A percentile compares a stretch with the other conserved stretches of the same genome.
Conservation (phyloP, 2,113 vertebrate genomes). For the Chloebia gouldiae region DNA sequence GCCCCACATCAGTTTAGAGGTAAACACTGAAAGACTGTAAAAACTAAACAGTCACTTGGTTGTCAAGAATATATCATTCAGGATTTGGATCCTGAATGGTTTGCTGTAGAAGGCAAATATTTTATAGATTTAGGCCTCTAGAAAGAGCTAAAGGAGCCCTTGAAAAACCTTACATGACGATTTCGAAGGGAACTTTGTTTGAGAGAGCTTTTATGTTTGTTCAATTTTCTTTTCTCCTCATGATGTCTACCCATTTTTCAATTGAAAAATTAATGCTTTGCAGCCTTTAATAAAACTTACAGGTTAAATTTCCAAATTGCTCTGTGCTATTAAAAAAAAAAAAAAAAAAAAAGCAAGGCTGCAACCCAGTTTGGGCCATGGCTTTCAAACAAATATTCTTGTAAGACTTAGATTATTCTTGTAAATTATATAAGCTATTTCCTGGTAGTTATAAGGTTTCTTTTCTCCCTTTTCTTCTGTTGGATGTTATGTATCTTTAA, state of each 20-base stretch:
- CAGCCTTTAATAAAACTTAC: background rate
- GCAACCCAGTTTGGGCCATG: background rate
- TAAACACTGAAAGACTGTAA: background rate
- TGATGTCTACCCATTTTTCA: background rate
- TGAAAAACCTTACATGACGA: background rate
- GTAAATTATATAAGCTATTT: background rate
- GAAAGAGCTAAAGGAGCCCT: background rate
- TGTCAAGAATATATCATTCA: background rate
- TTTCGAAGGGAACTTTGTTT: background rate
- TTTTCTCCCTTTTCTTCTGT: background rate
- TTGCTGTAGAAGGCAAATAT: background rate
- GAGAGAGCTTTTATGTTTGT: background rate
- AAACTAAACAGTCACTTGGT: background rate
- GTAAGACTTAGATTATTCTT: background rate
- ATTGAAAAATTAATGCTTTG: background rate
- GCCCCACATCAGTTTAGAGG: background rate
- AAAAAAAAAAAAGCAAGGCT: background rate
- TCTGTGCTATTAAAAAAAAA: background rate
- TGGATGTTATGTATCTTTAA: background rate
- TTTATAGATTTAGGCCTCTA: background rate
- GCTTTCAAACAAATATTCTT: background rate
- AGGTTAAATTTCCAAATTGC: background rate
- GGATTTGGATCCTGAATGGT: background rate
- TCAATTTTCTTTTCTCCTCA: background rate
- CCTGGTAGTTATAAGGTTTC: background rate